These are phyloP conservation scores for Lates japonicus DNA, from an alignment of 2,797 vertebrate species.

Conservation along the genomic window DNA sequence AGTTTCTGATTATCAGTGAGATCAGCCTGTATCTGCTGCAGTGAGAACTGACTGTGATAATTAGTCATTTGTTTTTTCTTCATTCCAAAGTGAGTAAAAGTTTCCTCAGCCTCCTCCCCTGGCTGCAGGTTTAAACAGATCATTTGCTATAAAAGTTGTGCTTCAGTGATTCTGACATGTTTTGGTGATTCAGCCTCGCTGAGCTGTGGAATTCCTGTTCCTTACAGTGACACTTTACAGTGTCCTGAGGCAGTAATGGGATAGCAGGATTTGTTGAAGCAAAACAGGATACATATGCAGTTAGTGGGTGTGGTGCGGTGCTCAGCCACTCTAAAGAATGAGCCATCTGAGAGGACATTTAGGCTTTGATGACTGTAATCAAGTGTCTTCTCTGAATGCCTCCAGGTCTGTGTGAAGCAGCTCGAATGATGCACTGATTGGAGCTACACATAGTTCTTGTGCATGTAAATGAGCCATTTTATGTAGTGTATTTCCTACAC, in stretches of 20 bases:
- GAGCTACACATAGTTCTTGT: not conserved
- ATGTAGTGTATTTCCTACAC: not conserved
- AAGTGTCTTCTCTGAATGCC: not conserved
- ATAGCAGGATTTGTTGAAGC: no score
- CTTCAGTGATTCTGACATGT: constrained; percentile 13
- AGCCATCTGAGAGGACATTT: not conserved
- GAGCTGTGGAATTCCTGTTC: not conserved
- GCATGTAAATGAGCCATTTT: not conserved
- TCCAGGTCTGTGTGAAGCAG: not conserved
- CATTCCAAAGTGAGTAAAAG: not conserved
- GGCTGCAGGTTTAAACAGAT: constrained; percentile 9
- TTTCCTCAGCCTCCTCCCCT: not conserved
- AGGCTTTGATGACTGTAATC: not conserved
- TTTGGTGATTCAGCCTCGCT: constrained; percentile 7
- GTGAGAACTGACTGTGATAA: no score
- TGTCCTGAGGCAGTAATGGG: no score
- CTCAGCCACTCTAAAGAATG: not conserved
- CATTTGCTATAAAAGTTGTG: constrained; percentile 1
- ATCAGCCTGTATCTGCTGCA: no score
- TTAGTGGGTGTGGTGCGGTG: not conserved
- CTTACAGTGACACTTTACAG: no score
- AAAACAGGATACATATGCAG: no score
- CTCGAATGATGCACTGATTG: not conserved
- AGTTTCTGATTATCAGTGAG: no score
- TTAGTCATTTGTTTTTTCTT: not conserved